phyloP scores from a whole-genome alignment of 2,113 vertebrate genomes.

The Mohoua ochrocephala region DNA sequence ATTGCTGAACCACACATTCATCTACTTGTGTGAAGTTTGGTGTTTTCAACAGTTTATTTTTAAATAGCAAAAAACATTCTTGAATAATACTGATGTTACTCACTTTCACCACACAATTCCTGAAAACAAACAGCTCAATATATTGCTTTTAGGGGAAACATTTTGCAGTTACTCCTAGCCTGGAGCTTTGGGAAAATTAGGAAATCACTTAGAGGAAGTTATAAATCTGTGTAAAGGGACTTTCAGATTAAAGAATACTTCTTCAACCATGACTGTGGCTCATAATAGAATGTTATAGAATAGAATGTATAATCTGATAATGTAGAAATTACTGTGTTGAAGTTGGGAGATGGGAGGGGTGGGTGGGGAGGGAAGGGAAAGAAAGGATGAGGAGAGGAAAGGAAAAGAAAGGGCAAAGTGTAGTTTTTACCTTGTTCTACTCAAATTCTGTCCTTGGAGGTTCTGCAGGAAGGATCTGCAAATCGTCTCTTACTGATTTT shows the following conservation, averaged over 20 bases:
- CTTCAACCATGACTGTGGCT: not conserved
- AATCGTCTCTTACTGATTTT: not conserved
- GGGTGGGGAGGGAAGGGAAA: not conserved
- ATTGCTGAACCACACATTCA: not conserved
- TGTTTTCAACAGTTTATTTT: not conserved
- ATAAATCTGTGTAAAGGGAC: not conserved
- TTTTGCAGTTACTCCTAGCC: not conserved
- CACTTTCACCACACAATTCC: not conserved
- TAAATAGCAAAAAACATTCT: not conserved
- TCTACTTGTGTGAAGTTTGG: not conserved
- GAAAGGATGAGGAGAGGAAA: not conserved
- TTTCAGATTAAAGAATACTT: not conserved
- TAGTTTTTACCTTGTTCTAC: not conserved
- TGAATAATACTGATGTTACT: not conserved
- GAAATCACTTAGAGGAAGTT: not conserved
- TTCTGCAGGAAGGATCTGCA: not conserved
- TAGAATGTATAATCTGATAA: not conserved
- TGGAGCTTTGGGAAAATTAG: not conserved
- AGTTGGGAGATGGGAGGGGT: not conserved
- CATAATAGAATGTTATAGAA: not conserved
- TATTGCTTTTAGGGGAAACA: not conserved
- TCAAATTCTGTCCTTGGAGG: not conserved
- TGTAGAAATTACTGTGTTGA: not conserved
- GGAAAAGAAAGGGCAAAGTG: not conserved
- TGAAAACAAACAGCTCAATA: not conserved